Base-by-base conservation (phyloP, 2,113 vertebrate species). In the Regulus satrapa region DNA sequence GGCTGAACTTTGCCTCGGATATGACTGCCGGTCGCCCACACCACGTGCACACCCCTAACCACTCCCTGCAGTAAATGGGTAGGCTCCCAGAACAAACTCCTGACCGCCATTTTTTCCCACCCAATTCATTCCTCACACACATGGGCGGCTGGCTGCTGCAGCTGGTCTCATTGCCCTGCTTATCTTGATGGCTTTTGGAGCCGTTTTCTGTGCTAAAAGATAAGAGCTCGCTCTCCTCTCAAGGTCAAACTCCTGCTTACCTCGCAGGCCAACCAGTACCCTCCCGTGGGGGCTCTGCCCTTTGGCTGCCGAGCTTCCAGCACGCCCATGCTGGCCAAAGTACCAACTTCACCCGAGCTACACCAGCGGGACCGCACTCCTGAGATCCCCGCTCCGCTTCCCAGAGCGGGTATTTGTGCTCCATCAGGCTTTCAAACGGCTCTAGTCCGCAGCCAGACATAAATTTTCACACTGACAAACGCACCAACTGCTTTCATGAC, bases 11-110 rank as follows among this genome's bases (percentile, higher is more conserved):
- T 34, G 56, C 16, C 72, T 71, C 16, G 2, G 2, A 1, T 3
- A 3, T 0, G 80, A 8, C 68, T 28, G n/a, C 0, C 0, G 25
- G 20, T 7, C 7, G 64, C 51, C 68, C 1, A 5, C 45, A 48
- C 28, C 74, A 58, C 5, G 55, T 28, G 38, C 74, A 14, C 64
- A 2, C 8, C 51, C 31, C 40, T 3, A 4, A 2, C 78, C 29
- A 9, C 93, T 73, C 79, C 93, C 89, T 16, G 71, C 11, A 51
- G 82, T 10, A 26, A 15, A 38, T 2, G 0, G 20, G 63, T 2
- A 29, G n/a, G 28, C 69, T 31, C 69, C 18, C 36, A 4, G 43
- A 58, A 55, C 32, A 1, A 67, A 64, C 81, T 75, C 63, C 29
- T 0, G 3, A 48, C 34, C 21, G 26, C 21, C 2, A 5, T 18